A percentile compares a stretch with the other conserved stretches of the same genome.
These are phyloP conservation scores for Muscidifurax raptorellus DNA, from an alignment of 1,140 invertebrate species.

Conservation along the genomic window DNA sequence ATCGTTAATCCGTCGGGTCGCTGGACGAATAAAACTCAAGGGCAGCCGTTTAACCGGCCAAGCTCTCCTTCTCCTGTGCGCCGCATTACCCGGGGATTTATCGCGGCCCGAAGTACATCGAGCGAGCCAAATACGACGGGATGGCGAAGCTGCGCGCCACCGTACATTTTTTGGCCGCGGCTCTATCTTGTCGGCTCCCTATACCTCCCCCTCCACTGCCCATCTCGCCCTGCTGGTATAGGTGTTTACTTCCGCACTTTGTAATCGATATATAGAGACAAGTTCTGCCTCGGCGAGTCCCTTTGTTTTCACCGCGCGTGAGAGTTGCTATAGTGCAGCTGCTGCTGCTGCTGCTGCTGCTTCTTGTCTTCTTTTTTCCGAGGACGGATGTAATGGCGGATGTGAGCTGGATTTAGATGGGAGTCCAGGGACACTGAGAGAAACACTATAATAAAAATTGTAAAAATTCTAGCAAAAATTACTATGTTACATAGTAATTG, in stretches of 20 bases:
- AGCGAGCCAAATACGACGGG: constrained; percentile 3
- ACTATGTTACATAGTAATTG: no score
- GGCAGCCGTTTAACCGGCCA: constrained; percentile 24
- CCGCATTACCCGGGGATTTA: constrained; percentile 30
- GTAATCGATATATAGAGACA: constrained; percentile 14
- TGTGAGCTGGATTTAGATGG: constrained; percentile 6
- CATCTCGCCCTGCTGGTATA: not conserved
- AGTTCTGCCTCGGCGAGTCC: no score
- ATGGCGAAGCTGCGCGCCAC: not conserved
- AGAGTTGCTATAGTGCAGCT: no score
- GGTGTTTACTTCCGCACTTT: not conserved
- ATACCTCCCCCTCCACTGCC: not conserved
- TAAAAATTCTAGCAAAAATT: no score
- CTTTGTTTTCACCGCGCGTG: not conserved
- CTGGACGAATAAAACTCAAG: constrained; percentile 37
- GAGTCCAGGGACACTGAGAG: no score
- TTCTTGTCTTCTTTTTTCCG: not conserved
- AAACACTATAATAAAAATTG: no score
- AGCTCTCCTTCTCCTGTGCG: not conserved
- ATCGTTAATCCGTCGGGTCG: constrained; percentile 26
- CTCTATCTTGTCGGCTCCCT: not conserved
- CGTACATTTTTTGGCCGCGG: not conserved
- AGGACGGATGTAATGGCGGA: constrained; percentile 7
- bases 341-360: not conserved
- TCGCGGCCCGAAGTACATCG: constrained; percentile 16